Conservation (phyloP, 1,140 invertebrate genomes). For the Himalopsyche phryganea region DNA sequence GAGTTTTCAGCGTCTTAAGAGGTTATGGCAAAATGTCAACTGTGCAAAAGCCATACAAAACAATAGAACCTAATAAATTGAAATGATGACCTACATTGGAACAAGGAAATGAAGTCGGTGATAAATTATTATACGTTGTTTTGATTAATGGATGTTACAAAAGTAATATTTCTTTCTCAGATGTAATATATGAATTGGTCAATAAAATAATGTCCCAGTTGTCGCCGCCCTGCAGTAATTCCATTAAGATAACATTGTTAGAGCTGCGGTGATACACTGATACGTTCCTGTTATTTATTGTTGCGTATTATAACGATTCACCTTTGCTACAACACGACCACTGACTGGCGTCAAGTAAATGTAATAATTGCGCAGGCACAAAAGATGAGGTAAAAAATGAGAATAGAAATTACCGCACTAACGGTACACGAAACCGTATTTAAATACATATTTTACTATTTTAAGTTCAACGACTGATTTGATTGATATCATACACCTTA, state of each 20-base stretch:
- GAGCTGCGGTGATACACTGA: constrained; percentile 4
- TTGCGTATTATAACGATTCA: neutral
- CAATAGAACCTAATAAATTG: constrained; percentile 11
- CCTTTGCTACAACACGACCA: too few relatives aligned
- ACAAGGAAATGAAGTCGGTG: constrained; percentile 5
- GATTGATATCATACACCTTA: too few relatives aligned
- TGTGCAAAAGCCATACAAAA: constrained; percentile 4
- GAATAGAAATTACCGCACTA: too few relatives aligned
- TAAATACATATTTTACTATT: too few relatives aligned
- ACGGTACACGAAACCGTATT: too few relatives aligned
- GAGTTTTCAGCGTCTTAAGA: too few relatives aligned
- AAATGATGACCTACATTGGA: constrained; percentile 7
- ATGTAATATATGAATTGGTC: constrained; percentile 22
- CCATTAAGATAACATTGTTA: constrained; percentile 29
- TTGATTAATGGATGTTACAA: constrained; percentile 20
- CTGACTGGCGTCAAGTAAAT: too few relatives aligned
- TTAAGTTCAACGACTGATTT: too few relatives aligned
- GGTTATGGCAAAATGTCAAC: neutral
- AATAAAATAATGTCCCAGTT: constrained; percentile 28
- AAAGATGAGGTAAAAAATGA: too few relatives aligned
- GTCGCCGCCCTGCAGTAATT: constrained; percentile 24
- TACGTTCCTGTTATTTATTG: constrained; percentile 20
- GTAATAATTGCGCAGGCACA: too few relatives aligned
- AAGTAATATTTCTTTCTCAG: constrained; percentile 15
- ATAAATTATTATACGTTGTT: constrained; percentile 11